These are phyloP conservation scores for Triplophysa siluroides DNA, from an alignment of 2,113 vertebrate genomes.

Conservation along the genomic window DNA sequence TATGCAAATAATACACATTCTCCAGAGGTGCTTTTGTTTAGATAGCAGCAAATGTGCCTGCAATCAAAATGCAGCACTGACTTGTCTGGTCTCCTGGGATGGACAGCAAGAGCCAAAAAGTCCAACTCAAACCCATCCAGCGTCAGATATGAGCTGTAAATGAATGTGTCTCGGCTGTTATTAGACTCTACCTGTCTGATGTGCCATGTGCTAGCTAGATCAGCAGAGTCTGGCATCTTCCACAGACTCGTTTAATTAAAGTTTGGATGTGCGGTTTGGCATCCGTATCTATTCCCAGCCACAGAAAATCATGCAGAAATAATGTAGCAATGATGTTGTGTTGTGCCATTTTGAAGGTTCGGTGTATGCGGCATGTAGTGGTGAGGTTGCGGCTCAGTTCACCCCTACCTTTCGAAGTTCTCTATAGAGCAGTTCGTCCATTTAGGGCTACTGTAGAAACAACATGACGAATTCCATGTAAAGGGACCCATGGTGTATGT, in stretches of 20 bases:
- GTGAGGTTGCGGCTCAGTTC: no score
- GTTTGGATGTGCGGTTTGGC: slow-evolving; percentile 36
- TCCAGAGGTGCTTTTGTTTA: no score
- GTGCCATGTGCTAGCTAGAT: slow-evolving; percentile 23
- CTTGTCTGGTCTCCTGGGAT: neutral
- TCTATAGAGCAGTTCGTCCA: no score
- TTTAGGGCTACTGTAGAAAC: no score
- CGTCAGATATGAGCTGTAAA: slow-evolving; percentile 43
- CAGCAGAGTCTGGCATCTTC: slow-evolving; percentile 2
- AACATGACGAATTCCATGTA: no score
- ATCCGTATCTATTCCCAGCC: slow-evolving; percentile 19
- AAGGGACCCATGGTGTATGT: no score
- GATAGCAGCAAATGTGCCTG: no score
- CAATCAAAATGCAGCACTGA: no score
- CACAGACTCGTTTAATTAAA: slow-evolving; percentile 39
- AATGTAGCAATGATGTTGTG: neutral
- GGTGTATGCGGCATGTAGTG: neutral
- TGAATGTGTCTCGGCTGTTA: slow-evolving; percentile 47
- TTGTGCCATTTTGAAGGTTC: neutral
- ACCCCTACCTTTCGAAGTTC: no score
- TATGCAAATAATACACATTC: neutral
- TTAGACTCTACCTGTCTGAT: slow-evolving; percentile 47
- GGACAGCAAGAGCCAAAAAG: slow-evolving; percentile 10
- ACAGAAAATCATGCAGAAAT: neutral
- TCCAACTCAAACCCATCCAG: slow-evolving; percentile 23